Base-by-base conservation (phyloP, 2,797 vertebrate species). In the Rhynchonycteris naso region DNA sequence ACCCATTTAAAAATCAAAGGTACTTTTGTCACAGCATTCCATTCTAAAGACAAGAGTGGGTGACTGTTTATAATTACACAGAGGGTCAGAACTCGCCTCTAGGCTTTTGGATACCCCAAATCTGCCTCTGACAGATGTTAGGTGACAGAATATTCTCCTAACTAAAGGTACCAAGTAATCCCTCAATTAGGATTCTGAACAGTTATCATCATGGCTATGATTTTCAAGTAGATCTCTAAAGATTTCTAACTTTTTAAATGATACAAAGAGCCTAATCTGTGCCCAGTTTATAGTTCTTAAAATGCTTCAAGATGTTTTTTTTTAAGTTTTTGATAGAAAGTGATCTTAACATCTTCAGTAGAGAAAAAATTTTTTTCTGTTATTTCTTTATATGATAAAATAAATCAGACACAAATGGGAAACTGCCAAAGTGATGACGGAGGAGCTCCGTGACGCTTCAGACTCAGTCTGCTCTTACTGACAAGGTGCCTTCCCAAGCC, bases 141-240 rank as follows among this genome's bases (percentile, higher is more conserved):
- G 58, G n/a, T 15, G 50, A 69, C 58, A 66, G 61, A 88, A 69
- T 38, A 80, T 68, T 86, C 68, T 81, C 78, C 82, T 58, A 71
- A 91, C 3, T 65, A 76, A 88, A 52, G 8, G 12, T 30, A 75
- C 33, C 21, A 78, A 38, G 52, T 43, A 8, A 84, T 35, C 61
- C 63, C n/a, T 89, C 72, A 82, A 7, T 81, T 88, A 56, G 33
- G 61, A 38, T 52, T 94, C 69, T 90, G 24, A 96, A 54, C 7
- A 93, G 38, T 33, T 13, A 52, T 1, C 5, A 28, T 80, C 43
- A 65, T 26, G 88, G n/a, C 56, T 74, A 19, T 0, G 3, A 74
- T 50, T 94, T 92, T 84, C 63, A 92, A 83, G 28, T 13, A 90
- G 61, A 65, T 75, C 24, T 87, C 35, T 75, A 61, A 88, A 15